These are phyloP conservation scores for Holacanthella duospinosa DNA, from an alignment of 2,888 invertebrate species.

Conservation along the genomic window DNA sequence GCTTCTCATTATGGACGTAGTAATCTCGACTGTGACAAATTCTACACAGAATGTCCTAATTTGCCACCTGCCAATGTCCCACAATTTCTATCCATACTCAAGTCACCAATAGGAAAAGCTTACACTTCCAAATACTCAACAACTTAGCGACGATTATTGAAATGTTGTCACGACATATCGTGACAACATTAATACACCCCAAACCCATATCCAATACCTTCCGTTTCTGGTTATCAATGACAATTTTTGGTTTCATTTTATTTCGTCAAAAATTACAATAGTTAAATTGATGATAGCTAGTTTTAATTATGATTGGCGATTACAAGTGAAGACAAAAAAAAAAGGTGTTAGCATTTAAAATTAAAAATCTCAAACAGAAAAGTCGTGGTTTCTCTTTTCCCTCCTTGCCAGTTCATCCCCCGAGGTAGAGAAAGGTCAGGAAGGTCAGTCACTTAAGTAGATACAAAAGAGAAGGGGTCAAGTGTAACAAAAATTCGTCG, in stretches of 20 bases:
- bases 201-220: neutral
- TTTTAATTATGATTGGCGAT: neutral
- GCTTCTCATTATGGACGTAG: neutral
- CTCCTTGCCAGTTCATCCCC: too few relatives aligned
- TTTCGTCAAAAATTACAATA: neutral
- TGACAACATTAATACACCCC: neutral
- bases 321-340: neutral
- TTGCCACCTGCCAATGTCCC: neutral
- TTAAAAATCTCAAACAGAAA: neutral
- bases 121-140: neutral
- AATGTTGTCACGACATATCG: neutral
- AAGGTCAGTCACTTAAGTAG: slow-evolving; percentile 3
- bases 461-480: neutral
- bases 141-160: neutral
- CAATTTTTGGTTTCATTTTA: slow-evolving; percentile 3
- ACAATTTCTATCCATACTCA: neutral
- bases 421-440: too few relatives aligned
- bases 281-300: neutral
- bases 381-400: neutral
- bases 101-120: neutral
- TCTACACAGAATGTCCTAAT: neutral
- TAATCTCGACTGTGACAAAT: neutral
- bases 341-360: too few relatives aligned
- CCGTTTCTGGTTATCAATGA: too few relatives aligned
- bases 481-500: too few relatives aligned